Evolutionary conservation across 2,113 vertebrate species (phyloP).

Genomic region (Alexandromys fortis): DNA sequence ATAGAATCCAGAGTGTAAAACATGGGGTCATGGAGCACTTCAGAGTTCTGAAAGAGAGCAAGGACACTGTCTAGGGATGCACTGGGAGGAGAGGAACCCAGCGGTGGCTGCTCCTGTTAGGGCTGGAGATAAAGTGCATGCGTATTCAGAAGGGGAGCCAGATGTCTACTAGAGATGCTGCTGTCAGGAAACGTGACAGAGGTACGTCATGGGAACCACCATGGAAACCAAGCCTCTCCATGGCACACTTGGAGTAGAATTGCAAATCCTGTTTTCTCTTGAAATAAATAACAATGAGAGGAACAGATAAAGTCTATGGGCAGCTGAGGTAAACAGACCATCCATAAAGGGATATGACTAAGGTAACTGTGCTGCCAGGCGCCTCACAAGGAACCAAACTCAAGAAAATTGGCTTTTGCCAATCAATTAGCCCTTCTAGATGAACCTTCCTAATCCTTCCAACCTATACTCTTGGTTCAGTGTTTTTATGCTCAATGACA

Average conservation of each 20-base stretch:
- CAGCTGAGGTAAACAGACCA: background rate
- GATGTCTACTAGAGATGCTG: background rate
- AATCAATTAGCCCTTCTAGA: background rate
- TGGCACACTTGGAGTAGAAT: background rate
- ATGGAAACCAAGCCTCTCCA: background rate
- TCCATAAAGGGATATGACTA: accelerated
- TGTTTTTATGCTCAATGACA: background rate
- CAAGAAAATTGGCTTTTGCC: too few relatives aligned
- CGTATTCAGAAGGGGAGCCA: background rate
- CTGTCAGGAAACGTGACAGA: background rate
- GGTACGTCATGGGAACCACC: background rate
- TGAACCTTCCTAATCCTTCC: background rate
- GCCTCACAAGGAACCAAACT: background rate
- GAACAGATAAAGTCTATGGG: background rate
- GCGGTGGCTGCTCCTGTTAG: background rate
- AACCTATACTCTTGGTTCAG: background rate
- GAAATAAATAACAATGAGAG: background rate
- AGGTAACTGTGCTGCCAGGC: background rate
- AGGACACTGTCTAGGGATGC: accelerated
- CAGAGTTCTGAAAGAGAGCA: background rate
- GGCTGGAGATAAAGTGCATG: background rate
- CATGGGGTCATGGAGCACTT: accelerated
- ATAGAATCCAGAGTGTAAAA: accelerated
- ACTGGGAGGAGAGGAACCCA: accelerated
- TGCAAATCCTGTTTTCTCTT: background rate